phyloP scores from a whole-genome alignment of 2,888 invertebrate species.

The Chloroclystis v-ata region DNA sequence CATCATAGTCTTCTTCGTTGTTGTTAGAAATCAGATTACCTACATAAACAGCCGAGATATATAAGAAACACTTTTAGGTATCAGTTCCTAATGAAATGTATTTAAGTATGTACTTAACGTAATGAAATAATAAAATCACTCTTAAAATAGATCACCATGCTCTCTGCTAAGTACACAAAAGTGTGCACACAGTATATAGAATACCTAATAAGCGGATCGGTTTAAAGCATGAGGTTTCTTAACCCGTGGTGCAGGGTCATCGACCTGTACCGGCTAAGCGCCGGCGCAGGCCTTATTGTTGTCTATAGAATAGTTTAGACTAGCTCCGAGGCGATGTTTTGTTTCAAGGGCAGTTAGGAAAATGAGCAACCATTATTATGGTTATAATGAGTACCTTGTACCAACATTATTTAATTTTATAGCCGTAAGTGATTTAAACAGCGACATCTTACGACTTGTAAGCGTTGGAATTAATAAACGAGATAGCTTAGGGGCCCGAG shows the following conservation, averaged over 20 bases:
- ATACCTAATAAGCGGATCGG: constrained; percentile 71
- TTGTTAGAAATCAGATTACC: too few relatives aligned
- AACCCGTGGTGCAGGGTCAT: constrained; percentile 60
- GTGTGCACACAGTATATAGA: constrained; percentile 49
- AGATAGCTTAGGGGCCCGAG: too few relatives aligned
- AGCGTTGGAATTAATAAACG: neutral
- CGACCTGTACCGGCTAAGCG: constrained; percentile 58
- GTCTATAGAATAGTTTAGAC: constrained; percentile 54
- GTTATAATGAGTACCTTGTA: constrained; percentile 1
- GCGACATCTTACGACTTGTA: neutral
- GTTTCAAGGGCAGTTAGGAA: constrained; percentile 47
- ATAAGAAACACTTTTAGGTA: too few relatives aligned
- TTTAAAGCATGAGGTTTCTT: constrained; percentile 71
- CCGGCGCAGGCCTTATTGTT: constrained; percentile 68
- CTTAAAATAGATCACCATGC: constrained; percentile 30
- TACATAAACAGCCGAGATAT: too few relatives aligned
- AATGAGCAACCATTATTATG: constrained; percentile 29
- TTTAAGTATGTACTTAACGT: too few relatives aligned
- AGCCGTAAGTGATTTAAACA: neutral
- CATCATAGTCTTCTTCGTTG: too few relatives aligned
- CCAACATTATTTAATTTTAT: neutral
- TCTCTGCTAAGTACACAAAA: constrained; percentile 31
- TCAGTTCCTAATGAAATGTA: too few relatives aligned
- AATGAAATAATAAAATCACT: too few relatives aligned
- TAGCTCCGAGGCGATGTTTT: constrained; percentile 40